Evolutionary conservation across 2,113 vertebrate genomes (phyloP).

Genomic region (Sylvia atricapilla): DNA sequence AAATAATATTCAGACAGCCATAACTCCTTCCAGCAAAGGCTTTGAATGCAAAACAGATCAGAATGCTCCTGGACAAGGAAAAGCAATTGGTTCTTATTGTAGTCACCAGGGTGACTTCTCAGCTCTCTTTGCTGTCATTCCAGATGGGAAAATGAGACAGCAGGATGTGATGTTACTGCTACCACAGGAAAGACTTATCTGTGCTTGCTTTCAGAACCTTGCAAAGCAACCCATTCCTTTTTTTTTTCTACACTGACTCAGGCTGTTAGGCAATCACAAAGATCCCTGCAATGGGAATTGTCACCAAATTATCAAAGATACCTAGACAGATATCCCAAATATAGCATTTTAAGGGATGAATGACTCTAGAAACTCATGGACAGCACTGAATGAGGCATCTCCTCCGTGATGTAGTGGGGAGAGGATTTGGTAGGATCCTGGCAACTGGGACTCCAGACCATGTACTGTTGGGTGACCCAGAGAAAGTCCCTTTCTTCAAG

Average conservation of each 20-base stretch:
- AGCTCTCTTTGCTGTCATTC: not conserved
- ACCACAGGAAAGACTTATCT: not conserved
- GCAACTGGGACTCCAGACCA: not conserved
- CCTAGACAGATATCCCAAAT: not conserved
- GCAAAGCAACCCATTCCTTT: not conserved
- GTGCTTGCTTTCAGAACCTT: not conserved
- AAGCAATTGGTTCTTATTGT: not conserved
- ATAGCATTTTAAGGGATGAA: not conserved
- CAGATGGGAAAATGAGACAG: not conserved
- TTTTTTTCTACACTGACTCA: not conserved
- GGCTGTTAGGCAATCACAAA: not conserved
- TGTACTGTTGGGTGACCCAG: not conserved
- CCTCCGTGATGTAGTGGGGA: not conserved
- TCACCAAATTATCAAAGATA: fast-evolving
- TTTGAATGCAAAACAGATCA: constrained; percentile 24
- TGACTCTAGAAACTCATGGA: not conserved
- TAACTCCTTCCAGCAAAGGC: constrained; percentile 31
- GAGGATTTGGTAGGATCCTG: not conserved
- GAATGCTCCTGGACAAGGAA: not conserved
- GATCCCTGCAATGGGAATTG: not conserved
- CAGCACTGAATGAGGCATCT: not conserved
- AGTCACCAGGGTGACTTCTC: not conserved
- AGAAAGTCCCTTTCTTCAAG: not conserved
- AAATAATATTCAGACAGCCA: not conserved
- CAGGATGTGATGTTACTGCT: not conserved